A percentile compares a stretch with the other conserved stretches of the same genome.
Evolutionary conservation across 2,888 invertebrate genomes (phyloP).

Genomic region (Latrodectus hesperus): DNA sequence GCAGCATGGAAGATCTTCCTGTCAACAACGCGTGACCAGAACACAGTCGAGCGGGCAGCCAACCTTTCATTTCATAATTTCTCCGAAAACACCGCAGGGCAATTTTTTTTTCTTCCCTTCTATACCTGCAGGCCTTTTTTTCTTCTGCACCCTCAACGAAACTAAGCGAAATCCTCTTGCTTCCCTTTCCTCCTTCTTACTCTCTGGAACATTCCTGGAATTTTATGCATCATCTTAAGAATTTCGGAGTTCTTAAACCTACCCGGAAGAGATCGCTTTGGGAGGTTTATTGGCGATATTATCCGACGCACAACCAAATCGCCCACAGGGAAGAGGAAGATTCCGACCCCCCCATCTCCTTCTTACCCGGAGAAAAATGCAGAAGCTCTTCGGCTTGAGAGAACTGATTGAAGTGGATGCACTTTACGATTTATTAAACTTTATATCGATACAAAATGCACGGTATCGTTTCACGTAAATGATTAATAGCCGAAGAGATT

Average conservation of each 20-base stretch:
- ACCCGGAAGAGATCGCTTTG: not conserved
- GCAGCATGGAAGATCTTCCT: not conserved
- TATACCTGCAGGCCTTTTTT: not conserved
- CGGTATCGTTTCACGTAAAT: too few species aligned
- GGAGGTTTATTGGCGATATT: not conserved
- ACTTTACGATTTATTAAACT: not conserved
- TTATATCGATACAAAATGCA: not conserved
- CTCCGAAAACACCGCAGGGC: not conserved
- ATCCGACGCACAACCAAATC: not conserved
- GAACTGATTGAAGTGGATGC: not conserved
- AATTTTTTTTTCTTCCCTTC: not conserved
- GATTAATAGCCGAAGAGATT: too few species aligned
- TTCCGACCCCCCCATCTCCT: not conserved
- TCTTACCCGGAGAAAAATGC: not conserved
- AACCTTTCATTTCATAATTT: not conserved
- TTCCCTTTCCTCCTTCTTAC: not conserved
- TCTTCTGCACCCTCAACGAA: not conserved
- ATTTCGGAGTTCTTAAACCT: not conserved
- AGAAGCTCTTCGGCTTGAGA: not conserved
- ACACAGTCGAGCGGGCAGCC: constrained; percentile 1
- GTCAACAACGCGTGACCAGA: constrained; percentile 18
- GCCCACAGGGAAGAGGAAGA: not conserved
- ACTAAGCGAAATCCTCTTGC: not conserved
- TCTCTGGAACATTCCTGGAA: not conserved
- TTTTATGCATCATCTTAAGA: not conserved